phyloP scores from a whole-genome alignment of 2,113 vertebrate genomes.

The Ovis canadensis region DNA sequence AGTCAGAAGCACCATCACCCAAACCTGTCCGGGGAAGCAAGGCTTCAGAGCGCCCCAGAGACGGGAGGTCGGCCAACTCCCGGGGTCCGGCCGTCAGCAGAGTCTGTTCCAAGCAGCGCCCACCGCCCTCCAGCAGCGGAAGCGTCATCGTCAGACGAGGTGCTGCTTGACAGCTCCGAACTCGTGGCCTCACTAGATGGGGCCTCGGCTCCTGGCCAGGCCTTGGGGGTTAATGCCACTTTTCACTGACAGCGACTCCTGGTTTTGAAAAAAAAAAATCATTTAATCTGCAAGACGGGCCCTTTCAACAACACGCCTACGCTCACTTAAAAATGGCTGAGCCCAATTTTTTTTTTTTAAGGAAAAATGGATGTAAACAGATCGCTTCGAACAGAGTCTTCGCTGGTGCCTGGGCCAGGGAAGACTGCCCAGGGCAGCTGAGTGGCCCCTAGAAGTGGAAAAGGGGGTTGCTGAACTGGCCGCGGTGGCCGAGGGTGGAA shows the following conservation, averaged over 20 bases:
- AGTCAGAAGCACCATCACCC: background rate
- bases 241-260: fast-evolving
- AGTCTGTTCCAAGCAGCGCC: background rate
- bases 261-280: background rate
- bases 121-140: fast-evolving
- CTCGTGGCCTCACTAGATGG: fast-evolving
- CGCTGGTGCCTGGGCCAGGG: background rate
- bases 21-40: background rate
- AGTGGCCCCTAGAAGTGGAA: fast-evolving
- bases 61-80: fast-evolving
- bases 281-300: background rate
- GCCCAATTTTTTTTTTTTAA: background rate
- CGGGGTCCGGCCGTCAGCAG: fast-evolving
- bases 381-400: background rate
- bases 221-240: background rate
- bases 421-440: fast-evolving
- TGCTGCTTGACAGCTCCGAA: fast-evolving
- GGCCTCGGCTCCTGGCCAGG: background rate
- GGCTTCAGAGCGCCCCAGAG: background rate
- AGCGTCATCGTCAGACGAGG: fast-evolving
- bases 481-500: fast-evolving
- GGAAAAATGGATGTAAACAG: background rate
- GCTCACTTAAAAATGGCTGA: background rate
- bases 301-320: background rate
- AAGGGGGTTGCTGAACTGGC: fast-evolving